A percentile compares a stretch with the other conserved stretches of the same genome.
These are phyloP conservation scores for Amphiprion ocellaris DNA, from an alignment of 2,113 vertebrate species.

Conservation along the genomic window DNA sequence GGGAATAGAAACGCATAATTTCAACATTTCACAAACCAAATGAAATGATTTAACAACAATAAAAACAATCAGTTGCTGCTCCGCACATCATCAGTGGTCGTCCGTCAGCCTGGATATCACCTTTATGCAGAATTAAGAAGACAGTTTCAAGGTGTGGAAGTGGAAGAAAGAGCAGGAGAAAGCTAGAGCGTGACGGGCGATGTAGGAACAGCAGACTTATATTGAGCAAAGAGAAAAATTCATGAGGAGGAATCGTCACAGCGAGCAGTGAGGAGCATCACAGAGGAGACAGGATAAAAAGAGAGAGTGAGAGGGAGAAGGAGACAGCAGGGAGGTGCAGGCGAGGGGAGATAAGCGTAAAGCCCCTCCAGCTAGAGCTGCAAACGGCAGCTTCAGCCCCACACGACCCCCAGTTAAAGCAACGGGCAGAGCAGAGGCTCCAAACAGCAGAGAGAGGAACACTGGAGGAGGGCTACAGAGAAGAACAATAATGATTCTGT, in stretches of 20 bases:
- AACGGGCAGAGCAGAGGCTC: slow-evolving; percentile 9
- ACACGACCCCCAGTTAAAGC: slow-evolving; percentile 20
- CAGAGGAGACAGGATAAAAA: slow-evolving; percentile 26
- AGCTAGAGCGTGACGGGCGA: neutral
- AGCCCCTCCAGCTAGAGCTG: slow-evolving; percentile 46
- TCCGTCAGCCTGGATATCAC: no score
- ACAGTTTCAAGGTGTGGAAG: no score
- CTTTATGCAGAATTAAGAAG: no score
- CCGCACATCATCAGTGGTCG: no score
- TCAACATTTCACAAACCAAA: no score
- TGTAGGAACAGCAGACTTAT: neutral
- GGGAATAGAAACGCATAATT: no score
- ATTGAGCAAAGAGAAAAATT: slow-evolving; percentile 54
- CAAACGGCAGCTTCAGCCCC: slow-evolving; percentile 15
- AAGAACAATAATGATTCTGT: slow-evolving; percentile 38
- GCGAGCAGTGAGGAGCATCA: slow-evolving; percentile 29
- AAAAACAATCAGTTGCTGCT: no score
- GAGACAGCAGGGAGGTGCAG: slow-evolving; percentile 23
- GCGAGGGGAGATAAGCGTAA: slow-evolving; percentile 42
- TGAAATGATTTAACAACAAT: no score
- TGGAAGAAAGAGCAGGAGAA: neutral
- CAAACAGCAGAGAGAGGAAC: slow-evolving; percentile 13
- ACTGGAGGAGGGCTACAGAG: slow-evolving; percentile 15
- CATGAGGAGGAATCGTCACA: slow-evolving; percentile 39
- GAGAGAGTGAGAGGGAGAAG: neutral